Evolutionary conservation across 1,140 invertebrate species (phyloP).

Genomic region (Orius laevigatus): DNA sequence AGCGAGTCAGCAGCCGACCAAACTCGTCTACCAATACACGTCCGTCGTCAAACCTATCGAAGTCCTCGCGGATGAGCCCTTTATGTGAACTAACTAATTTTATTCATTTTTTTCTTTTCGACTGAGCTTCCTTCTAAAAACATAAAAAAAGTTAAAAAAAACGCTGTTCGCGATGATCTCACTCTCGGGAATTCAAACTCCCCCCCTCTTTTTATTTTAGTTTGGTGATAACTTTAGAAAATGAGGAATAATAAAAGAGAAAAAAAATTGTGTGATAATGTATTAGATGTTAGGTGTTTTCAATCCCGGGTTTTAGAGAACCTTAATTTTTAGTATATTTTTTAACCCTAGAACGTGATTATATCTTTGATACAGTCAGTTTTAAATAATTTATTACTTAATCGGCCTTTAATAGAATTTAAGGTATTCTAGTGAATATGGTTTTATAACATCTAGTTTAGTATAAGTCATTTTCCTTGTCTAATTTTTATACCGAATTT

Average conservation of each 20-base stretch:
- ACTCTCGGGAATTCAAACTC: not conserved
- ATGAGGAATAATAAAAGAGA: not conserved
- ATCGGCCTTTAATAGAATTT: slow-evolving; percentile 5
- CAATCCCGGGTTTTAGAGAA: not conserved
- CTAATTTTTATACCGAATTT: not conserved
- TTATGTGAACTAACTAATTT: slow-evolving; percentile 34
- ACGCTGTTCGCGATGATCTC: not conserved
- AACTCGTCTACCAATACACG: slow-evolving; percentile 1
- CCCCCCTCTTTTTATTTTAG: not conserved
- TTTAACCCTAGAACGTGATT: slow-evolving; percentile 1
- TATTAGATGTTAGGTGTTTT: slow-evolving; percentile 7
- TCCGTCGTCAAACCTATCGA: slow-evolving; percentile 29
- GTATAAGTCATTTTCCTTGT: not conserved
- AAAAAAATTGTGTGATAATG: slow-evolving; percentile 6
- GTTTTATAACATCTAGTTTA: slow-evolving; percentile 7
- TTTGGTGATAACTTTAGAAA: slow-evolving; percentile 3
- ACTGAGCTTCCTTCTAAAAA: slow-evolving; percentile 8
- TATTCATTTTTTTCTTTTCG: slow-evolving; percentile 1
- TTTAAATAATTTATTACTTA: slow-evolving; percentile 2
- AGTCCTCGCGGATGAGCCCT: slow-evolving; percentile 38
- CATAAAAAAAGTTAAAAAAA: not conserved
- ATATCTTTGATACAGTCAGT: not conserved
- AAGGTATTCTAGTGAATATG: slow-evolving; percentile 7
- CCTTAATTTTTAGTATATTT: slow-evolving; percentile 5
- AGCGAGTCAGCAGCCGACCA: slow-evolving; percentile 7